Evolutionary conservation across 2,797 vertebrate genomes (phyloP).

Genomic region (Botia kubotai): DNA sequence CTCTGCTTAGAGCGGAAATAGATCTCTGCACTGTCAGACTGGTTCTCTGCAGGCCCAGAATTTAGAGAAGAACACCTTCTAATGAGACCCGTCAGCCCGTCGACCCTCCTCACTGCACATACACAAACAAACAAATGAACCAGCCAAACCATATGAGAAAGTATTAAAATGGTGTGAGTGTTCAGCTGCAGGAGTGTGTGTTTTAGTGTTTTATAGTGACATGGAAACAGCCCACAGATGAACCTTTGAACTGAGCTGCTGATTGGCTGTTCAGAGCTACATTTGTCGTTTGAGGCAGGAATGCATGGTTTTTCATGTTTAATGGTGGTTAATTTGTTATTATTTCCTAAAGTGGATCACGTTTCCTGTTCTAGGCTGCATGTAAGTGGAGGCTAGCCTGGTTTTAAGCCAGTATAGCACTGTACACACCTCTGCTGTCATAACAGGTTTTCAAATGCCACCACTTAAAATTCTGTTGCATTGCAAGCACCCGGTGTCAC

Average conservation of each 20-base stretch:
- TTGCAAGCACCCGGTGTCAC: conserved; percentile 40
- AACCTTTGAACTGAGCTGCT: neutral
- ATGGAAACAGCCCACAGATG: neutral
- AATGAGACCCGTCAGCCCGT: conserved; percentile 52
- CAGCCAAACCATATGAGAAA: conserved; percentile 37
- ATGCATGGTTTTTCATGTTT: conserved; percentile 10
- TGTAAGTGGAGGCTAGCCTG: conserved; percentile 41
- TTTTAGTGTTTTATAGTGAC: neutral
- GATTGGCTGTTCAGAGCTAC: neutral
- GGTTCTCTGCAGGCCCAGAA: conserved; percentile 45
- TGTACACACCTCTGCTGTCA: conserved; percentile 52
- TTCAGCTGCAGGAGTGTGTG: neutral
- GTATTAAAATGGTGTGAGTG: conserved; percentile 41
- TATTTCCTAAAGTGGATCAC: conserved; percentile 8
- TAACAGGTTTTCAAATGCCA: conserved; percentile 59
- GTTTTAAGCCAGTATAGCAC: conserved; percentile 50
- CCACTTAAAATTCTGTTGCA: conserved; percentile 56
- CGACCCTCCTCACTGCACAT: neutral
- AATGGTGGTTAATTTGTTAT: conserved; percentile 1
- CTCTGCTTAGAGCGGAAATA: conserved; percentile 56
- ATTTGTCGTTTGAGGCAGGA: neutral
- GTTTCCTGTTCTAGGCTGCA: conserved; percentile 38
- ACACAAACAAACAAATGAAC: conserved; percentile 1
- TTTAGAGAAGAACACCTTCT: conserved; percentile 52
- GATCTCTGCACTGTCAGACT: conserved; percentile 51